Conservation (phyloP, 2,797 vertebrate species). For the Setipinna tenuifilis region DNA sequence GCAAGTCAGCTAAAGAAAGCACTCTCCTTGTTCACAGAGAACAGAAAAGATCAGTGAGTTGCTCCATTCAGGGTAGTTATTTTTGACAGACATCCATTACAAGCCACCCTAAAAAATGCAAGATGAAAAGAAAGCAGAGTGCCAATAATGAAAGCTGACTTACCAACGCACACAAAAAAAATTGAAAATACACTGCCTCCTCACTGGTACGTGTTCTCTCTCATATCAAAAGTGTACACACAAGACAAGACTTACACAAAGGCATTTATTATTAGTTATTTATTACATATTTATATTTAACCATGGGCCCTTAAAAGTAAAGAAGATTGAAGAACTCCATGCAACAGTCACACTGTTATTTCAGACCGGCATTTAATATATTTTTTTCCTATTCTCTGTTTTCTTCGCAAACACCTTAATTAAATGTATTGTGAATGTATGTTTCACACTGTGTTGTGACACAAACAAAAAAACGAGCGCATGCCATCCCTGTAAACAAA, state of each 20-base stretch:
- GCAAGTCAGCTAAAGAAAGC: constrained; percentile 19
- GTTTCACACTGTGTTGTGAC: background rate
- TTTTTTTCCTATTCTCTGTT: background rate
- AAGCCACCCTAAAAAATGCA: background rate
- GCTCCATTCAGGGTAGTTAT: background rate
- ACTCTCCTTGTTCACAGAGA: constrained; percentile 28
- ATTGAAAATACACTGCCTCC: background rate
- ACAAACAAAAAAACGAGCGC: background rate
- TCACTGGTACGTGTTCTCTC: background rate
- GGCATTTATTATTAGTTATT: too few species aligned
- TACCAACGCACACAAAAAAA: background rate
- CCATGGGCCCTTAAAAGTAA: background rate
- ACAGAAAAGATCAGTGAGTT: constrained; percentile 18
- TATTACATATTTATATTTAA: background rate
- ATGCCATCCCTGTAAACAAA: background rate
- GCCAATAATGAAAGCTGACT: background rate
- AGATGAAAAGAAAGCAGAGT: background rate
- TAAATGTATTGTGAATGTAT: background rate
- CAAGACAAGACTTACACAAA: background rate
- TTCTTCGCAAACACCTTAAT: background rate
- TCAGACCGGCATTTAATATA: too few species aligned
- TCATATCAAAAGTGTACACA: background rate
- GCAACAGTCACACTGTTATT: too few species aligned
- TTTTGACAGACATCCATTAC: constrained; percentile 1
- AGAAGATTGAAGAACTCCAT: background rate